These are phyloP conservation scores for Holacanthella duospinosa DNA, from an alignment of 2,888 invertebrate species.

Conservation along the genomic window DNA sequence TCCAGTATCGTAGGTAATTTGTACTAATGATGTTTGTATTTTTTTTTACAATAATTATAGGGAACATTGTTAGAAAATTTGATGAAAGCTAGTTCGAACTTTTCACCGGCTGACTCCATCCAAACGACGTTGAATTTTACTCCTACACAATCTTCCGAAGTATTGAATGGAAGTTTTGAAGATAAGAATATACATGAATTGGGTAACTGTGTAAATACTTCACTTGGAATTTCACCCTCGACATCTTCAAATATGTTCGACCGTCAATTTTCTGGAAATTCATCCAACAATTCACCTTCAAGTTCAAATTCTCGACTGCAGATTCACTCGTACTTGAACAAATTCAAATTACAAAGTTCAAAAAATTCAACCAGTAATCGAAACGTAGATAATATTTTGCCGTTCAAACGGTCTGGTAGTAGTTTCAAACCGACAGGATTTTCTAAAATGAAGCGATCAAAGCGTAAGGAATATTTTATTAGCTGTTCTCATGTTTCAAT, in stretches of 20 bases:
- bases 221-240: too few species aligned
- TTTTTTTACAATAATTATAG: neutral
- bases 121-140: too few species aligned
- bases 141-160: too few species aligned
- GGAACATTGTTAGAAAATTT: neutral
- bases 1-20: too few species aligned
- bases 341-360: neutral
- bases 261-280: too few species aligned
- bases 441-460: neutral
- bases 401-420: neutral
- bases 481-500: neutral
- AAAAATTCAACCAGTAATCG: neutral
- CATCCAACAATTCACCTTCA: neutral
- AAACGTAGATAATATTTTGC: neutral
- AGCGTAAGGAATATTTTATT: neutral
- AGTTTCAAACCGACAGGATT: neutral
- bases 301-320: neutral
- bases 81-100: neutral
- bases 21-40: too few species aligned
- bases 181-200: too few species aligned
- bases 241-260: neutral
- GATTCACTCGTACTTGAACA: neutral
- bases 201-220: too few species aligned
- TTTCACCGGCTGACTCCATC: too few species aligned
- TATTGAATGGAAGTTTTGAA: too few species aligned